Evolutionary conservation across 2,797 vertebrate species (phyloP).

Genomic region (Anguilla megastoma): DNA sequence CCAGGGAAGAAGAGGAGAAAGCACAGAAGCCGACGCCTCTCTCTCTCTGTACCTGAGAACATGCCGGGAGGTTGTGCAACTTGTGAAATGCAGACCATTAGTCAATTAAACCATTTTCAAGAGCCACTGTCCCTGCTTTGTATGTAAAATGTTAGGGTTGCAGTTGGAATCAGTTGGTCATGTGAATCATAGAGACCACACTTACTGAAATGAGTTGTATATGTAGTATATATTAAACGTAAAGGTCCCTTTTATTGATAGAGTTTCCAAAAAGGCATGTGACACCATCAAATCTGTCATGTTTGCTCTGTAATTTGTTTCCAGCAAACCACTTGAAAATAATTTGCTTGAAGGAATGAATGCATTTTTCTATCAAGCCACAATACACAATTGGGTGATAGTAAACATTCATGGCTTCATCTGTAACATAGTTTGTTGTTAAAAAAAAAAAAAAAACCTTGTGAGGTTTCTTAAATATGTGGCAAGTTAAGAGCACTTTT

Average conservation of each 20-base stretch:
- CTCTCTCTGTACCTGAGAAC: slow-evolving; percentile 51
- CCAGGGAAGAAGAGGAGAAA: slow-evolving; percentile 50
- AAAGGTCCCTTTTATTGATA: background rate
- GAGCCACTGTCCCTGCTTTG: background rate
- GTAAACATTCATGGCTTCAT: background rate
- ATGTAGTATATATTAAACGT: background rate
- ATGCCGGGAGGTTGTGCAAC: slow-evolving; percentile 50
- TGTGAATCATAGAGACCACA: background rate
- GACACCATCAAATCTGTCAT: background rate
- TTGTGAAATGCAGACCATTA: slow-evolving; percentile 47
- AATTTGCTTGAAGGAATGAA: background rate
- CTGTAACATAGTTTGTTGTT: background rate
- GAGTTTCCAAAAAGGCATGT: background rate
- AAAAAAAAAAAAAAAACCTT: background rate
- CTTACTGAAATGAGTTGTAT: background rate
- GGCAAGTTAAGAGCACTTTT: background rate
- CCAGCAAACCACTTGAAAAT: background rate
- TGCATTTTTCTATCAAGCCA: background rate
- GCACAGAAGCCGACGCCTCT: slow-evolving; percentile 47
- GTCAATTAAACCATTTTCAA: slow-evolving; percentile 4
- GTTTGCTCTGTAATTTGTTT: background rate
- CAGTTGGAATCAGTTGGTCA: background rate
- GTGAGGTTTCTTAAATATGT: background rate
- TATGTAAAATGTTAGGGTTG: background rate
- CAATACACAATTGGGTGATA: background rate